Base-by-base conservation (phyloP, 1,140 invertebrate species). In the Drosophila jambulina region DNA sequence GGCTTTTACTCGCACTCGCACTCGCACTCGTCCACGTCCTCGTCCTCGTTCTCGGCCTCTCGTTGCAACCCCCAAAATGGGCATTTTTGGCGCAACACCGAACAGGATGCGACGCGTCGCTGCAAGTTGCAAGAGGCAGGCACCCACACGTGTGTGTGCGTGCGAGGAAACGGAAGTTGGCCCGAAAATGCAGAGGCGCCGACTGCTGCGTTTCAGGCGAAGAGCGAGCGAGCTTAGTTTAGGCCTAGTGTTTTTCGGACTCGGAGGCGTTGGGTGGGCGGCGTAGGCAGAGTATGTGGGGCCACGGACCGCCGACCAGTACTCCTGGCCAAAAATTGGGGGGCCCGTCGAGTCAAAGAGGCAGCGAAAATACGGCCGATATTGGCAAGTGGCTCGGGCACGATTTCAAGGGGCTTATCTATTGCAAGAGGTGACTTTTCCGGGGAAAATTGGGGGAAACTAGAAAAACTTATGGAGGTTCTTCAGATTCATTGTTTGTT, bases 31-130 rank as follows among this genome's bases (percentile, higher is more conserved):
- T 46, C 23, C 58, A 49, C 56, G 48, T 40, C 40, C 64, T 61
- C 51, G 56, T 63, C 32, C 49, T 56, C 25, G 46, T 56, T 54
- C 56, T 79, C 59, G 61, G 68, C 78, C 70, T 74, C 62, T 72
- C 67, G 48, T 68, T 63, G 78, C 82, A 85, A 85, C 82, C 82
- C 82, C 82, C 81, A 62, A 84, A 84, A 69, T 56, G 53, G 53
- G 34, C 53, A 83, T 70, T 72, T 72, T 72, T 71, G 68, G 69
- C 69, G 65, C 68, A 53, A 61, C 46, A 56, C 27, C 48, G 48
- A 61, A 42, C 32, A 46, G 60, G 48, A 63, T 63, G 23, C 49
- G 60, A 32, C 27, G 62, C 65, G 65, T 65, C 65, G 65, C 63
- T 70, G 67, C 68, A 70, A 54, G 48, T 70, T 67, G 67, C 63